Evolutionary conservation across 2,888 invertebrate genomes (phyloP).

Genomic region (Spatulosminthurus flaviceps): DNA sequence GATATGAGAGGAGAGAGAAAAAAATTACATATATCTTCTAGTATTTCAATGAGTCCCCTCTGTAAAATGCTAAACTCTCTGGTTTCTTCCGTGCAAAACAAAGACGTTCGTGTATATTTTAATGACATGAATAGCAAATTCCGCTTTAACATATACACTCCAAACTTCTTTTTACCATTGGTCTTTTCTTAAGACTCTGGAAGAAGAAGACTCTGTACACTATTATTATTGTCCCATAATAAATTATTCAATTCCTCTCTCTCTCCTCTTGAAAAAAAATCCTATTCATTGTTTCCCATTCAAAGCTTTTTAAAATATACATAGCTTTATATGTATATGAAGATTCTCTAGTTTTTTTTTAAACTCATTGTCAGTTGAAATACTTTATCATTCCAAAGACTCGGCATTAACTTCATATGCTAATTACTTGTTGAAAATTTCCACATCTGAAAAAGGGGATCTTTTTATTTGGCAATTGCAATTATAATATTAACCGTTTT

Average conservation of each 20-base stretch:
- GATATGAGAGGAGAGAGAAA: too few species aligned
- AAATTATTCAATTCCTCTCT: conserved; percentile 30
- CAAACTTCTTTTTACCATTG: too few species aligned
- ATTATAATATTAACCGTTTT: too few species aligned
- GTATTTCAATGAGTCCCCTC: too few species aligned
- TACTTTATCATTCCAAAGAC: neutral
- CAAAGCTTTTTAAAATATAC: conserved; percentile 23
- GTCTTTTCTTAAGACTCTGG: too few species aligned
- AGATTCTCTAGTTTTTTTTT: neutral
- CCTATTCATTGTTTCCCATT: too few species aligned
- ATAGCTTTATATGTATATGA: conserved; percentile 10
- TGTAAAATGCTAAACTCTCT: neutral
- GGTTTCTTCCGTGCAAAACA: neutral
- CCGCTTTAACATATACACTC: neutral
- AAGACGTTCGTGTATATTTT: conserved; percentile 16
- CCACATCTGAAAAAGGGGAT: neutral
- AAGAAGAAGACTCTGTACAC: too few species aligned
- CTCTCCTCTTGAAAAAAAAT: too few species aligned
- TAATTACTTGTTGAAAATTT: conserved; percentile 30
- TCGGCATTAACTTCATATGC: conserved; percentile 30
- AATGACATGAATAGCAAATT: conserved; percentile 32
- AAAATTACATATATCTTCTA: too few species aligned
- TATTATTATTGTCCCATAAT: conserved; percentile 11
- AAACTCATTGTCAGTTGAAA: neutral
- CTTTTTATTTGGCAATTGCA: neutral